Conservation (phyloP, 2,888 invertebrate genomes). For the Chrysolina haemoptera region DNA sequence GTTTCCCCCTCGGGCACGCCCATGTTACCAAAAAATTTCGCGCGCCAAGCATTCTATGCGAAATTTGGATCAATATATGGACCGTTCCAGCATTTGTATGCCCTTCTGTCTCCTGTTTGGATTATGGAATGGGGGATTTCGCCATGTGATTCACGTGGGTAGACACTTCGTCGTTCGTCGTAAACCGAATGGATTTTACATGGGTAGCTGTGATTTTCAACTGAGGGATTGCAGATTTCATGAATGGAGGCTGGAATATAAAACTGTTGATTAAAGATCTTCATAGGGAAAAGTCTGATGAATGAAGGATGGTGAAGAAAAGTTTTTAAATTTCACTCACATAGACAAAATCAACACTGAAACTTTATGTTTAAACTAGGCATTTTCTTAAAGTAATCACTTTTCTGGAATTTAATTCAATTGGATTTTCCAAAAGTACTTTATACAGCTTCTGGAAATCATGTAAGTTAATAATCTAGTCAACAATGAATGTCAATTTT, state of each 20-base stretch:
- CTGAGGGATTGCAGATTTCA: background rate
- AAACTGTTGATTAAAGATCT: background rate
- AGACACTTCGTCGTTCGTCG: background rate
- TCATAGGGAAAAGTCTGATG: background rate
- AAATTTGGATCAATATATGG: slow-evolving; percentile 40
- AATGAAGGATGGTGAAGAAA: background rate
- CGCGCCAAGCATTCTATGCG: slow-evolving; percentile 14
- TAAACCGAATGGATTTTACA: slow-evolving; percentile 16
- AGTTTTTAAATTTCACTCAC: too few species aligned
- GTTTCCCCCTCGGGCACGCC: too few species aligned
- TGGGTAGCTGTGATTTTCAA: background rate
- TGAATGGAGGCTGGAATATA: background rate
- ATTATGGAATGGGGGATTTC: slow-evolving; percentile 24
- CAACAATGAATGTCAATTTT: too few species aligned
- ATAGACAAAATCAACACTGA: too few species aligned
- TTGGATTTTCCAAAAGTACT: too few species aligned
- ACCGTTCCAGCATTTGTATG: slow-evolving; percentile 27
- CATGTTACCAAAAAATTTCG: background rate
- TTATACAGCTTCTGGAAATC: too few species aligned
- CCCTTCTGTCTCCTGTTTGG: slow-evolving; percentile 28
- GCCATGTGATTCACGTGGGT: slow-evolving; percentile 35
- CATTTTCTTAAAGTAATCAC: too few species aligned
- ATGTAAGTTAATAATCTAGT: too few species aligned
- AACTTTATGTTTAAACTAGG: too few species aligned
- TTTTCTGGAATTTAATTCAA: too few species aligned